These are phyloP conservation scores for Caracal caracal DNA, from an alignment of 2,113 vertebrate genomes.

Conservation along the genomic window DNA sequence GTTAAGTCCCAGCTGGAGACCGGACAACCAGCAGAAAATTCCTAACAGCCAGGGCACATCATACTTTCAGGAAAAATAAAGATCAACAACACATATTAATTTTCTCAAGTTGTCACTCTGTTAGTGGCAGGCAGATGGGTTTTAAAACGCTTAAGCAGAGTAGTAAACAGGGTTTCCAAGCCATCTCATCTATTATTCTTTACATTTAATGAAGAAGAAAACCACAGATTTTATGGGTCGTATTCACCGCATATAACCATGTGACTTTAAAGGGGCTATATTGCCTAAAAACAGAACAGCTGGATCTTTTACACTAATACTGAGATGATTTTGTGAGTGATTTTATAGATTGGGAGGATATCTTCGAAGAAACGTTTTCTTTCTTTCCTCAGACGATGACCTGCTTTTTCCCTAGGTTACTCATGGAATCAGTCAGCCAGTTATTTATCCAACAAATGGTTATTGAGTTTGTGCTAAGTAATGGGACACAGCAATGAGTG, in stretches of 20 bases:
- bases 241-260: neutral
- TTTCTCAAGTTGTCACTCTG: slow-evolving; percentile 31
- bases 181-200: neutral
- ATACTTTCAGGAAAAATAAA: slow-evolving; percentile 51
- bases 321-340: neutral
- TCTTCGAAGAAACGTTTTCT: slow-evolving; percentile 39
- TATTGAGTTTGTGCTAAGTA: neutral
- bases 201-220: slow-evolving; percentile 27
- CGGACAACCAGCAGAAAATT: neutral
- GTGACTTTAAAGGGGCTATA: neutral
- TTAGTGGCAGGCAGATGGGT: neutral
- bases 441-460: slow-evolving; percentile 17
- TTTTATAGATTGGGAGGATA: slow-evolving; percentile 12
- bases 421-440: neutral
- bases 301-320: neutral
- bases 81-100: slow-evolving; percentile 13
- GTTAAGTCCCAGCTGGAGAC: slow-evolving; percentile 36
- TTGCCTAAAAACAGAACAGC: neutral
- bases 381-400: slow-evolving; percentile 37
- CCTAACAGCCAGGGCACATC: neutral
- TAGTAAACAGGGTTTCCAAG: slow-evolving; percentile 8
- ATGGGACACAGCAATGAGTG: neutral
- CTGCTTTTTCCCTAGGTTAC: neutral
- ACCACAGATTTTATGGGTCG: neutral
- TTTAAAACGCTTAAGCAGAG: slow-evolving; percentile 5